Conservation (phyloP, 2,888 invertebrate species). For the Drosophila borealis region DNA sequence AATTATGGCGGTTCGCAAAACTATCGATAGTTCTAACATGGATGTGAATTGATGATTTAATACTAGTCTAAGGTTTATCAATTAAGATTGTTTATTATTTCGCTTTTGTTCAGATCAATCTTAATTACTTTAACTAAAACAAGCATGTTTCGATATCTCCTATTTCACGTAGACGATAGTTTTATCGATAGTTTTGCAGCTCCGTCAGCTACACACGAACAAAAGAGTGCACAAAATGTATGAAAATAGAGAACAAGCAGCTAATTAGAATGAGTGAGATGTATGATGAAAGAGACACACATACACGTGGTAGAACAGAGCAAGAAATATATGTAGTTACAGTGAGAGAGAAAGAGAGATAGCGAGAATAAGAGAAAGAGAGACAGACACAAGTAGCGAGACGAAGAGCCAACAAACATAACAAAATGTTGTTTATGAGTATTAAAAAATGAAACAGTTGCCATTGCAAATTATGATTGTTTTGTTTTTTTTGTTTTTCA, state of each 20-base stretch:
- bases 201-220: neutral
- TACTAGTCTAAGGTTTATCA: neutral
- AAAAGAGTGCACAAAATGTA: constrained; percentile 5
- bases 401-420: constrained; percentile 22
- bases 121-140: neutral
- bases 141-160: neutral
- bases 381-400: constrained; percentile 5
- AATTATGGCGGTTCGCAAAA: constrained; percentile 2
- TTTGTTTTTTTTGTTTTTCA: constrained; percentile 34
- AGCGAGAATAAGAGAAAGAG: constrained; percentile 23
- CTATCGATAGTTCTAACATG: neutral
- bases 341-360: constrained; percentile 32
- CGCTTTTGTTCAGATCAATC: neutral
- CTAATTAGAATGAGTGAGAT: constrained; percentile 22
- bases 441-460: constrained; percentile 38
- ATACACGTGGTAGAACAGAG: constrained; percentile 1
- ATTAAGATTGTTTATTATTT: neutral
- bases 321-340: constrained; percentile 41
- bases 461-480: constrained; percentile 42
- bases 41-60: neutral
- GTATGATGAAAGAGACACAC: constrained; percentile 4
- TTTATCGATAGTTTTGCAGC: constrained; percentile 5
- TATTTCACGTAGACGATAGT: neutral
- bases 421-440: constrained; percentile 7
- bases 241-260: constrained; percentile 31